Base-by-base conservation (phyloP, 2,888 invertebrate species). In the Agriotes lineatus region DNA sequence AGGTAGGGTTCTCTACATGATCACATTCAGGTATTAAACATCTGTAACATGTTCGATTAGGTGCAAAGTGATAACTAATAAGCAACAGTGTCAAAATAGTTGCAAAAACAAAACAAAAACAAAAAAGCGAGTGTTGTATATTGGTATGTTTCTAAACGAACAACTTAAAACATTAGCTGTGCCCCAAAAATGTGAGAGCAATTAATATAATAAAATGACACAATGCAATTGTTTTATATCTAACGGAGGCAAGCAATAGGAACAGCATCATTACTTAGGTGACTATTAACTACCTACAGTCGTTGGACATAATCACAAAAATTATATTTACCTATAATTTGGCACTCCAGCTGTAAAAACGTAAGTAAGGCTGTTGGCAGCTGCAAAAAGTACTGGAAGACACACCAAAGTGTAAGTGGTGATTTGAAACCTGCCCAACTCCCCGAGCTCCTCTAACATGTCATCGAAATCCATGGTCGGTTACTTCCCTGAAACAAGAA, bases 301-400 rank as follows among this genome's bases (percentile, higher is more conserved):
- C n/a, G n/a, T n/a, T n/a, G n/a, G n/a, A n/a, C n/a, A n/a, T n/a
- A n/a, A n/a, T n/a, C n/a, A n/a, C n/a, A n/a, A n/a, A 39, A 3
- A 9, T 14, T 14, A 14, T 0, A 42, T n/a, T 52, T 80, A 89
- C 87, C 89, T 86, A 77, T 89, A 89, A 60, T 86, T 82, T 7
- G 89, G 89, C 42, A 85, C 83, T 48, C 88, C 89, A 6, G 89
- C 88, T 1, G 88, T 88, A 79, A 89, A 90, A 5, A 89, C 89
- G 74, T 89, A 89, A 22, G 87, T 88, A 16, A 90, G 79, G 81
- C 88, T 89, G 76, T 89, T 89, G 4, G 88, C 88, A 0, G 88
- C 89, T 10, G 85, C 87, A 79, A 89, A 89, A 67, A 89, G 80
- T 10, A 89, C 88, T 0, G 89, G 89, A 45, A 89, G 76, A 79